phyloP scores from a whole-genome alignment of 2,797 vertebrate species.

The Choloepus didactylus region DNA sequence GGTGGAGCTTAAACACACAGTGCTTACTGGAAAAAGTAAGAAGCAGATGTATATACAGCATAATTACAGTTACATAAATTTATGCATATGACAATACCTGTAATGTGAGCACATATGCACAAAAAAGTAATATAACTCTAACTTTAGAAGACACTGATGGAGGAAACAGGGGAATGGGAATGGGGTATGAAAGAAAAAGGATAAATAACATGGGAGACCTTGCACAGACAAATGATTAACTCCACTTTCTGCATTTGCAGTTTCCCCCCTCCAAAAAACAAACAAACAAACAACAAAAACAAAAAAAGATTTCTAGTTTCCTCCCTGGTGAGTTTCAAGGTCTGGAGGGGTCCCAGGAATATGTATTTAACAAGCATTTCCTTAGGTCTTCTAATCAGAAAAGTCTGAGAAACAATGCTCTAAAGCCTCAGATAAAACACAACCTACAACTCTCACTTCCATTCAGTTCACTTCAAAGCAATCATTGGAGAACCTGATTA shows the following conservation, averaged over 20 bases:
- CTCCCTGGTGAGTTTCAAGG: neutral
- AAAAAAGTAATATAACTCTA: neutral
- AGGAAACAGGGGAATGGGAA: neutral
- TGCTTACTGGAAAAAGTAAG: neutral
- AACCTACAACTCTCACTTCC: neutral
- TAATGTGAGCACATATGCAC: neutral
- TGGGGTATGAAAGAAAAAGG: neutral
- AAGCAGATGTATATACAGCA: neutral
- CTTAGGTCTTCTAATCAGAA: slow-evolving; percentile 15
- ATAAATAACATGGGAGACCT: neutral
- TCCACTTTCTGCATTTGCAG: neutral
- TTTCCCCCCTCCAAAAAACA: neutral
- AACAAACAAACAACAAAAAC: neutral
- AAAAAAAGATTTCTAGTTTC: neutral
- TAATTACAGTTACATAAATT: neutral
- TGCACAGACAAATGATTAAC: neutral
- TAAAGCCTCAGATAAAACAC: neutral
- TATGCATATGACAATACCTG: neutral
- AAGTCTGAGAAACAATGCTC: neutral
- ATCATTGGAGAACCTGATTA: neutral
- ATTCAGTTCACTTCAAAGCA: neutral
- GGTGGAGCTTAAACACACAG: neutral
- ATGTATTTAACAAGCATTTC: neutral
- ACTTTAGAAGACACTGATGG: neutral
- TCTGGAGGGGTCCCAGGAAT: neutral